Percentiles rank a stretch among this genome's conserved stretches.
phyloP scores from a whole-genome alignment of 2,888 invertebrate species.

The Ophioninae sp. region DNA sequence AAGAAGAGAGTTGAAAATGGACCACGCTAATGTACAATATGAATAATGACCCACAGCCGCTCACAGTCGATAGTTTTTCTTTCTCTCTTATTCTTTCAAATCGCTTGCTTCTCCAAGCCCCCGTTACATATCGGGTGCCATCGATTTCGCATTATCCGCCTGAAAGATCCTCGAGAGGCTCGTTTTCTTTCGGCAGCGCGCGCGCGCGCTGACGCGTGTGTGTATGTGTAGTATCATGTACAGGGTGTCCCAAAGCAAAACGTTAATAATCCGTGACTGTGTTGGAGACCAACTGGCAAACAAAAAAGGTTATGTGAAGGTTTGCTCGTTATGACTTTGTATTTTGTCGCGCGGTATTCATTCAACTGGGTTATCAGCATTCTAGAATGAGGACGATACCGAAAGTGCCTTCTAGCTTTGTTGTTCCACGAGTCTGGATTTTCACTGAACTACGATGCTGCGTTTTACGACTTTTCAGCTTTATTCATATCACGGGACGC shows the following conservation, averaged over 20 bases:
- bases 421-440: background rate
- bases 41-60: slow-evolving; percentile 57
- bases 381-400: background rate
- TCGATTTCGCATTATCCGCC: background rate
- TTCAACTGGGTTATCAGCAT: background rate
- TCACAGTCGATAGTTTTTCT: slow-evolving; percentile 55
- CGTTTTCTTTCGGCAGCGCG: background rate
- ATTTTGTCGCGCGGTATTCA: background rate
- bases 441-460: background rate
- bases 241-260: background rate
- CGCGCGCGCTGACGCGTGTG: background rate
- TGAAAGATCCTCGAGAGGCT: slow-evolving; percentile 17
- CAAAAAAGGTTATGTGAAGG: background rate
- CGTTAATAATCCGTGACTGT: background rate
- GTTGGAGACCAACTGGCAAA: background rate
- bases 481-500: background rate
- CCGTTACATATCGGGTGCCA: slow-evolving; percentile 1
- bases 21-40: slow-evolving; percentile 42
- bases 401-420: background rate
- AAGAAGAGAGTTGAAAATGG: slow-evolving; percentile 17
- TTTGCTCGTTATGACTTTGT: background rate
- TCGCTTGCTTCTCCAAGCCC: background rate
- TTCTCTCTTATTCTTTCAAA: slow-evolving; percentile 10
- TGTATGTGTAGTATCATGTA: background rate
- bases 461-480: background rate